Percentiles rank a stretch among this genome's conserved stretches.
Conservation (phyloP, 2,888 invertebrate genomes). For the Diarsia rubi region DNA sequence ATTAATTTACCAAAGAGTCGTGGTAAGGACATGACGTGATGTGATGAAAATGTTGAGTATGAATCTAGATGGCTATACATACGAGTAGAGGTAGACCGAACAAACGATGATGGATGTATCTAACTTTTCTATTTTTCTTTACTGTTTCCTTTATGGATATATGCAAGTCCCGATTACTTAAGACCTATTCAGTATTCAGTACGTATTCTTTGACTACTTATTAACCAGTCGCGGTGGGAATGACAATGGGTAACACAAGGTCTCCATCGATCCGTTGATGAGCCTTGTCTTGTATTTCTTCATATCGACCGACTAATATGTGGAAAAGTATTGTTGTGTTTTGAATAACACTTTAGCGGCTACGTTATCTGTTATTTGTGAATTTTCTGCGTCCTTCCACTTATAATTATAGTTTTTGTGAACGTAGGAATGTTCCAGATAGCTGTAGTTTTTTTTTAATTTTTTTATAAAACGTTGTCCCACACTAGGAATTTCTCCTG, state of each 20-base stretch:
- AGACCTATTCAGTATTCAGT: conserved; percentile 37
- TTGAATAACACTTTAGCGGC: not conserved
- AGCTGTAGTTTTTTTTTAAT: no score
- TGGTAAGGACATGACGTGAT: no score
- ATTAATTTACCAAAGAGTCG: no score
- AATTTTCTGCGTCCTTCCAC: not conserved
- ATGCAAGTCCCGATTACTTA: conserved; percentile 18
- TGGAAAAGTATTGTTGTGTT: conserved; percentile 1
- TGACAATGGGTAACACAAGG: conserved; percentile 46
- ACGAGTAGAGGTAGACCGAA: no score
- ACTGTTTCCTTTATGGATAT: not conserved
- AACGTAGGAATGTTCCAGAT: no score
- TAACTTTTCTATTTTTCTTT: not conserved
- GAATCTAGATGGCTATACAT: no score
- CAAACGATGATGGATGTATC: no score
- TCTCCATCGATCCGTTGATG: conserved; percentile 31
- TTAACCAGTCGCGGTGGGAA: conserved; percentile 27
- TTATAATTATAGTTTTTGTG: no score
- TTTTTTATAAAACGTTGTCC: no score
- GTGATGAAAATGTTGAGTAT: no score
- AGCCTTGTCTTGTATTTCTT: not conserved
- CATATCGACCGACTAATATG: conserved; percentile 20
- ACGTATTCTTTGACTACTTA: conserved; percentile 25
- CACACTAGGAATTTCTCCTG: no score
- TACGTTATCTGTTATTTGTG: no score